These are phyloP conservation scores for Pipistrellus kuhlii DNA, from an alignment of 2,797 vertebrate species.

Conservation along the genomic window DNA sequence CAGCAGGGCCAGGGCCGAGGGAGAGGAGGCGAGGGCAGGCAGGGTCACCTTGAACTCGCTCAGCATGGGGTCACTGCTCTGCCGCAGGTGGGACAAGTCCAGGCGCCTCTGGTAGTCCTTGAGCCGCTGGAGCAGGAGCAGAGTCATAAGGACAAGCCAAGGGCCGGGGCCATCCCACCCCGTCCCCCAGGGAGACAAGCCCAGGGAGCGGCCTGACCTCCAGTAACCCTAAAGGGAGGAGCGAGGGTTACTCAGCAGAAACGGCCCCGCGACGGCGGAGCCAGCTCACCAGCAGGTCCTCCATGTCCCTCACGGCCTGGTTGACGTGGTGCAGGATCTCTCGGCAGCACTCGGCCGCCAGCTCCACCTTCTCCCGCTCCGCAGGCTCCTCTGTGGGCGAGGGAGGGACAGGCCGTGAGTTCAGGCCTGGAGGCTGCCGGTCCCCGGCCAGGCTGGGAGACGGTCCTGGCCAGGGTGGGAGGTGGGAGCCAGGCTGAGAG, in stretches of 20 bases:
- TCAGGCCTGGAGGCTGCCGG: neutral
- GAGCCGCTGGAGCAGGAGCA: constrained; percentile 87
- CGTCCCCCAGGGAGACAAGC: neutral
- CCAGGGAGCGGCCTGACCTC: neutral
- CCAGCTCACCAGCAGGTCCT: constrained; percentile 93
- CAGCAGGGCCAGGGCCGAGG: neutral
- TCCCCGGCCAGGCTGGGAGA: too few species aligned
- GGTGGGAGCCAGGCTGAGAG: neutral
- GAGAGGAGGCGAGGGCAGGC: neutral
- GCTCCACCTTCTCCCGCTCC: constrained; percentile 90
- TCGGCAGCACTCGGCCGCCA: constrained; percentile 93
- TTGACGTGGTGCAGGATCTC: constrained; percentile 96
- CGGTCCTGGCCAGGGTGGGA: too few species aligned
- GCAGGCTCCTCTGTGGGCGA: constrained; percentile 85
- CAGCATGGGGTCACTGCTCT: constrained; percentile 92
- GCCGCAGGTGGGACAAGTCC: constrained; percentile 93
- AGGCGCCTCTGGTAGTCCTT: constrained; percentile 95
- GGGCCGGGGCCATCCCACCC: neutral
- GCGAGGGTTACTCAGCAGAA: neutral
- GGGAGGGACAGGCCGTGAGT: neutral
- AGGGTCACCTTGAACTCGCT: constrained; percentile 92
- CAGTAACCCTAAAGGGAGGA: neutral
- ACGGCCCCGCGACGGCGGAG: rapidly evolving
- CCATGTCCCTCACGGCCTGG: constrained; percentile 93
- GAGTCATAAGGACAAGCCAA: neutral